phyloP scores from a whole-genome alignment of 1,140 invertebrate species.

The Psilanteris sp. region DNA sequence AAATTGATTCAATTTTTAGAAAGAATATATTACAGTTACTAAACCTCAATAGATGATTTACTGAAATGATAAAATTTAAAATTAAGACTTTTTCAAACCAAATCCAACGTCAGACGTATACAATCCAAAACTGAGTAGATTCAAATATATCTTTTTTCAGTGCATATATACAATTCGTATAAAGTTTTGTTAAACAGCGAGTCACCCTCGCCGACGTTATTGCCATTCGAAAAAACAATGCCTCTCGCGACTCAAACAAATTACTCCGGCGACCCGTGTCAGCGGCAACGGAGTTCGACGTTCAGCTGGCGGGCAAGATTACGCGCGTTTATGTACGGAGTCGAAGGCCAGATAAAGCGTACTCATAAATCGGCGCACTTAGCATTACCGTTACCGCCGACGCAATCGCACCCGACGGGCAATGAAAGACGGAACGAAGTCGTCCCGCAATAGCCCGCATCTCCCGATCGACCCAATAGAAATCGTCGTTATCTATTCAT shows the following conservation, averaged over 20 bases:
- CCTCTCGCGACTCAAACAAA: conserved; percentile 12
- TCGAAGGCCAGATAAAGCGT: conserved; percentile 55
- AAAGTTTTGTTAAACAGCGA: too few species aligned
- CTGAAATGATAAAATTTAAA: too few species aligned
- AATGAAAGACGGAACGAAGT: conserved; percentile 13
- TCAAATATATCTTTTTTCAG: too few species aligned
- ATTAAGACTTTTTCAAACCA: too few species aligned
- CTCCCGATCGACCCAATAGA: conserved; percentile 24
- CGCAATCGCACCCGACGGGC: conserved; percentile 36
- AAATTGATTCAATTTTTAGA: too few species aligned
- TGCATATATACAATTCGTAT: too few species aligned
- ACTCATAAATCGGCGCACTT: conserved; percentile 71
- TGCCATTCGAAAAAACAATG: too few species aligned
- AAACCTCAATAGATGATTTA: too few species aligned
- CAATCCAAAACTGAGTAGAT: too few species aligned
- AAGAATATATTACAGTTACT: too few species aligned
- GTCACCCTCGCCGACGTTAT: not conserved
- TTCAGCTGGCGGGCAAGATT: conserved; percentile 48
- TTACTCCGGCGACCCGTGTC: not conserved
- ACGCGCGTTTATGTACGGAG: conserved; percentile 27
- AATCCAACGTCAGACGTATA: too few species aligned
- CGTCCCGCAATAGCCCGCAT: not conserved
- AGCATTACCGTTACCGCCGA: conserved; percentile 70
- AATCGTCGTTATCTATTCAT: conserved; percentile 12
- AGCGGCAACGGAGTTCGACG: conserved; percentile 6